Percentiles rank a stretch among this genome's conserved stretches.
Evolutionary conservation across 2,888 invertebrate species (phyloP).

Genomic region (Zaprionus bogoriensis): DNA sequence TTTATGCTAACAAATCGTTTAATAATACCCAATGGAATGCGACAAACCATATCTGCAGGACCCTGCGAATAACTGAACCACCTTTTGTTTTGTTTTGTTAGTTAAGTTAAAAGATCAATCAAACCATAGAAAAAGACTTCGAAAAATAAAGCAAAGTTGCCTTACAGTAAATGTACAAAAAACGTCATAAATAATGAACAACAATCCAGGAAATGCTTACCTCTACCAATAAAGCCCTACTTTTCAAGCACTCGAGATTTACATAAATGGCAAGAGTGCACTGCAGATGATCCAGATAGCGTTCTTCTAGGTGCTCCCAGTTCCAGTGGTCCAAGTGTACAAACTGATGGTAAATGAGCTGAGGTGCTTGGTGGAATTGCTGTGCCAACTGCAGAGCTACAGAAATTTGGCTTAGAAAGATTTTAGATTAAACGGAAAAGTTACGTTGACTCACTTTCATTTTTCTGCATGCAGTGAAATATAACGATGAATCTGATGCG

Average conservation of each 20-base stretch:
- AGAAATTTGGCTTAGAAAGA: not conserved
- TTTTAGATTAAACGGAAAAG: not conserved
- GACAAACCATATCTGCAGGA: no score
- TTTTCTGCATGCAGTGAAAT: constrained; percentile 67
- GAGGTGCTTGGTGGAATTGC: constrained; percentile 42
- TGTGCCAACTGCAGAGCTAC: constrained; percentile 40
- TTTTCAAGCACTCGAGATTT: constrained; percentile 65
- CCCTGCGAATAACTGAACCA: no score
- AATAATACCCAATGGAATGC: no score
- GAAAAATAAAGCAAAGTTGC: no score
- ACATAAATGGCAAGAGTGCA: constrained; percentile 68
- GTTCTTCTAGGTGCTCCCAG: constrained; percentile 44
- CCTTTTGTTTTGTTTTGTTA: no score
- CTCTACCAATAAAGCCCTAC: constrained; percentile 46
- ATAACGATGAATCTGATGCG: constrained; percentile 54
- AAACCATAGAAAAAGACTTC: no score
- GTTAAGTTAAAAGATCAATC: no score
- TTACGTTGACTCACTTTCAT: constrained; percentile 44
- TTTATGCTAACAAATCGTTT: no score
- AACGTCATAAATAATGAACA: no score
- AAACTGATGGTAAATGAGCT: constrained; percentile 58
- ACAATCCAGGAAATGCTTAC: no score
- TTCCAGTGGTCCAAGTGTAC: constrained; percentile 37
- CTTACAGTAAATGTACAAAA: no score
- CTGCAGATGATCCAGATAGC: constrained; percentile 48